Conservation (phyloP, 2,113 vertebrate genomes). For the Thamnophis sirtalis region DNA sequence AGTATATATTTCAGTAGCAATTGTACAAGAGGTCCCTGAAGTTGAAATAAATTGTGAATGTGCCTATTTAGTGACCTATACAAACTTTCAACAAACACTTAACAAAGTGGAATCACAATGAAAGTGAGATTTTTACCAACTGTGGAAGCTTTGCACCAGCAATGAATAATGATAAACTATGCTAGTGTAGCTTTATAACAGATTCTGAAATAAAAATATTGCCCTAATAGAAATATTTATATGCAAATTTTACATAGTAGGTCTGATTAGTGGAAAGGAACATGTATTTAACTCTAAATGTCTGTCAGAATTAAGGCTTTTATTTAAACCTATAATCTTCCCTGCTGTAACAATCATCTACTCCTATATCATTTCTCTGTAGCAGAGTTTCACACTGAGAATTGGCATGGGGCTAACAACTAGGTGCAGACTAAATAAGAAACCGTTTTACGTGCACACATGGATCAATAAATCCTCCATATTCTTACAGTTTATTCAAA, state of each 20-base stretch:
- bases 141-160: not conserved
- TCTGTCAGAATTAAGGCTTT: constrained; percentile 37
- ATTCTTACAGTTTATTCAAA: not conserved
- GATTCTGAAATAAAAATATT: not conserved
- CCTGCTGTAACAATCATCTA: constrained; percentile 29
- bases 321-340: constrained; percentile 40
- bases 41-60: not conserved
- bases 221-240: not conserved
- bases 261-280: constrained; percentile 18
- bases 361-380: constrained; percentile 22
- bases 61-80: not conserved
- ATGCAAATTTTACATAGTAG: not conserved
- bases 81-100: not conserved
- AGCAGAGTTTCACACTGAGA: constrained; percentile 26
- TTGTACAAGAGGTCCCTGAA: not conserved
- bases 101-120: not conserved
- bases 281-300: constrained; percentile 9
- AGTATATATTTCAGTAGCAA: not conserved
- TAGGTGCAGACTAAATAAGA: constrained; percentile 1
- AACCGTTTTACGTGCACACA: constrained; percentile 20
- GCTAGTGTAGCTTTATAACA: not conserved
- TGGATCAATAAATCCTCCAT: constrained; percentile 4
- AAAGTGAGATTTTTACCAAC: not conserved
- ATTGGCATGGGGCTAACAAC: constrained; percentile 27
- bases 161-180: not conserved